phyloP scores from a whole-genome alignment of 2,113 vertebrate genomes.

The Malurus elegans region DNA sequence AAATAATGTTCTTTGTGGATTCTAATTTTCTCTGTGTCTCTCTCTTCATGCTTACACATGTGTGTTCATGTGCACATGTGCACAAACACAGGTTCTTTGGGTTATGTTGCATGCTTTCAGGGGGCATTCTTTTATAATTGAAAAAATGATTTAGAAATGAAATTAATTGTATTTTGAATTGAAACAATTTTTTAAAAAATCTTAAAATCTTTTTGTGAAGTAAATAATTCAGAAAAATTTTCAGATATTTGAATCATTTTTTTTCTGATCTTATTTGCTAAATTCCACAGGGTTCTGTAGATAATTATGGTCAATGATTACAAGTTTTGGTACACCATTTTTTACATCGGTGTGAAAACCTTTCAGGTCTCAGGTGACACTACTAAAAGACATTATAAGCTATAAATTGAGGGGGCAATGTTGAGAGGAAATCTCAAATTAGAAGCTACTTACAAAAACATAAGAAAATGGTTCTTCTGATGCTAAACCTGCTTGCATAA shows the following conservation, averaged over 20 bases:
- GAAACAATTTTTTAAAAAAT: neutral
- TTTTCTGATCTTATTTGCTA: neutral
- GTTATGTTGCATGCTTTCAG: neutral
- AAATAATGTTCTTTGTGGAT: neutral
- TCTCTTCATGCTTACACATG: neutral
- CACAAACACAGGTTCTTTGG: neutral
- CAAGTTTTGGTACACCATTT: neutral
- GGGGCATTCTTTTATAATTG: neutral
- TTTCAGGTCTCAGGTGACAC: neutral
- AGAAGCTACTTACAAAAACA: neutral
- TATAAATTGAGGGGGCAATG: fast-evolving
- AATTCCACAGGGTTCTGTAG: neutral
- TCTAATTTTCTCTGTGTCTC: neutral
- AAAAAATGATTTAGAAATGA: neutral
- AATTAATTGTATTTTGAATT: neutral
- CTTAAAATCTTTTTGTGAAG: neutral
- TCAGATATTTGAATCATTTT: neutral
- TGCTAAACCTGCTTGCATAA: neutral
- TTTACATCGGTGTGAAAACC: neutral
- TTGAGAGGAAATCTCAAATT: neutral
- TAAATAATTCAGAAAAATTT: neutral
- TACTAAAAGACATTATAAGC: neutral
- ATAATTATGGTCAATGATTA: neutral
- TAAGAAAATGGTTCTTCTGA: neutral
- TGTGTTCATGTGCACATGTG: fast-evolving